Conservation (phyloP, 2,888 invertebrate genomes). For the Torymus tubicola region DNA sequence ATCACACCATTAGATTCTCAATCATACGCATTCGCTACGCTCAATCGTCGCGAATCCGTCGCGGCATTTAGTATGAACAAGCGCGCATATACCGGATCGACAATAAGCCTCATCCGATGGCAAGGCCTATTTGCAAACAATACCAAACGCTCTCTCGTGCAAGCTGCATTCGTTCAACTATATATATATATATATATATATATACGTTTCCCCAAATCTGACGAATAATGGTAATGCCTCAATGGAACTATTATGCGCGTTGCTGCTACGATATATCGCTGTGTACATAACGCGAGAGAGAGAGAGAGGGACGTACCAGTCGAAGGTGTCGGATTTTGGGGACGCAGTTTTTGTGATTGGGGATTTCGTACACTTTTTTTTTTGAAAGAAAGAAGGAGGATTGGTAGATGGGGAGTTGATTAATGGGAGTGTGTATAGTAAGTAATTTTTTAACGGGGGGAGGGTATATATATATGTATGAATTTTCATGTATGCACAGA, state of each 20-base stretch:
- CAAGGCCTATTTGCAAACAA: constrained; percentile 75
- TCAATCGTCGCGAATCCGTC: constrained; percentile 62
- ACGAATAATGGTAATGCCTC: constrained; percentile 73
- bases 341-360: constrained; percentile 55
- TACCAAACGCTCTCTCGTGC: constrained; percentile 58
- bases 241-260: constrained; percentile 72
- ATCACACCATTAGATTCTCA: no score
- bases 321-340: constrained; percentile 71
- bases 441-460: no score
- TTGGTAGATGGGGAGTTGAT: constrained; percentile 3
- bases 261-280: constrained; percentile 67
- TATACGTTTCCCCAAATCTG: constrained; percentile 75
- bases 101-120: constrained; percentile 68
- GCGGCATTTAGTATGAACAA: constrained; percentile 59
- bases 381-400: background rate
- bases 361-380: background rate
- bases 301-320: constrained; percentile 68
- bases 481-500: no score
- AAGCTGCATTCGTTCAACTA: constrained; percentile 74
- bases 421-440: background rate
- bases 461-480: no score
- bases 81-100: constrained; percentile 59
- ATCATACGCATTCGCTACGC: no score
- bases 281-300: constrained; percentile 66
- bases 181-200: constrained; percentile 66